phyloP scores from a whole-genome alignment of 2,113 vertebrate species.

The Acanthisitta chloris region DNA sequence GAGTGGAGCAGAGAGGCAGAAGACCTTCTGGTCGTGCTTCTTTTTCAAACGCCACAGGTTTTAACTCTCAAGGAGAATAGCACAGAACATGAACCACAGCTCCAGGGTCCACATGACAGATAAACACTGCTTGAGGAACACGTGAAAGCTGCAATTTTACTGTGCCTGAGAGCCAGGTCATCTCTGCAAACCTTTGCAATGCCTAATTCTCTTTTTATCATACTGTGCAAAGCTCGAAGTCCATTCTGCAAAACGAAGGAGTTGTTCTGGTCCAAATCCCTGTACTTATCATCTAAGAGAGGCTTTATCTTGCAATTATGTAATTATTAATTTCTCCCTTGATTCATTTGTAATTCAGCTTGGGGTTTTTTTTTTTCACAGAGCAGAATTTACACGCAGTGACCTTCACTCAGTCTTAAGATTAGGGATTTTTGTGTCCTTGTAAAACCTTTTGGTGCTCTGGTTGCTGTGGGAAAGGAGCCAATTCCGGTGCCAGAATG shows the following conservation, averaged over 20 bases:
- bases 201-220: not conserved
- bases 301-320: not conserved
- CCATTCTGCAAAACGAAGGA: not conserved
- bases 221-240: constrained; percentile 4
- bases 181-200: not conserved
- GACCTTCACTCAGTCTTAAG: not conserved
- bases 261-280: not conserved
- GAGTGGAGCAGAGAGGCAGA: fast-evolving
- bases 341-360: not conserved
- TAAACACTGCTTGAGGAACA: not conserved
- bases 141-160: too few relatives aligned
- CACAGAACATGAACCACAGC: not conserved
- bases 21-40: not conserved
- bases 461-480: not conserved
- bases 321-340: not conserved
- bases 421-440: fast-evolving
- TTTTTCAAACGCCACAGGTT: not conserved
- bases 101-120: not conserved
- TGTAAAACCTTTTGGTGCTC: not conserved
- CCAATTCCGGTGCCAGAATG: not conserved
- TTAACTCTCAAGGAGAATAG: not conserved
- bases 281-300: not conserved
- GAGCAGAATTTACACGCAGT: not conserved
- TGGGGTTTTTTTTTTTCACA: not conserved
- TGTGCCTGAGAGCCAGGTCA: not conserved